phyloP scores from a whole-genome alignment of 1,140 invertebrate species.

The Trichogramma pretiosum region DNA sequence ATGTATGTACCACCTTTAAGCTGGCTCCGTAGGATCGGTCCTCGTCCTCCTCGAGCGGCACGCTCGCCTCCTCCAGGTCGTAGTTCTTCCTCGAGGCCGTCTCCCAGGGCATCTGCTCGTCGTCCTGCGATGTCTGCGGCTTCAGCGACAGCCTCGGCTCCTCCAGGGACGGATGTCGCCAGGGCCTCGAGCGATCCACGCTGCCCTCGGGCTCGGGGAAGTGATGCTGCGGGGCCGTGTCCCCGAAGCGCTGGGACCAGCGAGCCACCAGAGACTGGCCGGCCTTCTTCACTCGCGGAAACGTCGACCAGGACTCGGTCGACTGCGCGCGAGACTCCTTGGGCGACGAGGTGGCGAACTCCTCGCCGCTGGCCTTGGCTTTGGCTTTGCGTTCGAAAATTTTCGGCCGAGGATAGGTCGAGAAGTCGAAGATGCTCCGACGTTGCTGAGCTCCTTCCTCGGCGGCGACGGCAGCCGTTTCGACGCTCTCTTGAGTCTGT shows the following conservation, averaged over 20 bases:
- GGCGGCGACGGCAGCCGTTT: too few species aligned
- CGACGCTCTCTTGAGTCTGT: slow-evolving; percentile 45
- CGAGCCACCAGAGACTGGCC: slow-evolving; percentile 32
- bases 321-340: slow-evolving; percentile 37
- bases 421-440: slow-evolving; percentile 61
- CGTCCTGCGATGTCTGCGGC: slow-evolving; percentile 23
- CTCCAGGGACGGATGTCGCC: slow-evolving; percentile 44
- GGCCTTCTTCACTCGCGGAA: slow-evolving; percentile 40
- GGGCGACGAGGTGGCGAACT: slow-evolving; percentile 36
- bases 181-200: slow-evolving; percentile 35
- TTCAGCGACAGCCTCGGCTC: slow-evolving; percentile 33
- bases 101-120: slow-evolving; percentile 31
- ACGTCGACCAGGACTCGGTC: slow-evolving; percentile 45
- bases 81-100: slow-evolving; percentile 12
- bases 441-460: too few species aligned
- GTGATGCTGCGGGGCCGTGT: slow-evolving; percentile 20
- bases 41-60: slow-evolving; percentile 14
- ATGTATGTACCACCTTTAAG: slow-evolving; percentile 15
- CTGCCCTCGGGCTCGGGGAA: not conserved
- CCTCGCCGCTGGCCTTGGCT: slow-evolving; percentile 28
- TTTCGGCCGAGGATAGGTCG: slow-evolving; percentile 66
- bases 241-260: slow-evolving; percentile 46
- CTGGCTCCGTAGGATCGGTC: slow-evolving; percentile 9
- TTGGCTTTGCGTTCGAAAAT: slow-evolving; percentile 57
- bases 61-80: slow-evolving; percentile 1